phyloP scores from a whole-genome alignment of 2,113 vertebrate genomes.

The Trogon melanurus region DNA sequence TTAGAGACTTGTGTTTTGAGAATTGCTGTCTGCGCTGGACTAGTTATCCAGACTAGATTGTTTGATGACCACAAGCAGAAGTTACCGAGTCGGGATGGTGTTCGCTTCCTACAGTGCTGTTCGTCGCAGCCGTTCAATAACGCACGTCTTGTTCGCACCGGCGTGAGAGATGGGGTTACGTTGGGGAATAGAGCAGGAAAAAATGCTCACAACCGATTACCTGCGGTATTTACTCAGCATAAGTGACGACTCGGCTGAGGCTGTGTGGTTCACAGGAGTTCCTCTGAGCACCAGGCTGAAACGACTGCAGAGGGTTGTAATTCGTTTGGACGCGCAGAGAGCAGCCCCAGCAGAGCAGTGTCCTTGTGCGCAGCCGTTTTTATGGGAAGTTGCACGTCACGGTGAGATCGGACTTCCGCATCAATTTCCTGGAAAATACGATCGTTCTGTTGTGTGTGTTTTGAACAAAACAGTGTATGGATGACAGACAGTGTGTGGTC shows the following conservation, averaged over 20 bases:
- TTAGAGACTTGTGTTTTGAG: not conserved
- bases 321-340: not conserved
- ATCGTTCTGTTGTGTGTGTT: not conserved
- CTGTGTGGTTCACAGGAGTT: not conserved
- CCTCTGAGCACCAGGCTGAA: not conserved
- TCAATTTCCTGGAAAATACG: not conserved
- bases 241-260: not conserved
- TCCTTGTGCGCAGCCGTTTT: slow-evolving; percentile 1
- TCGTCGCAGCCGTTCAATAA: not conserved
- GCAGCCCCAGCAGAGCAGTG: not conserved
- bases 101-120: not conserved
- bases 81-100: not conserved
- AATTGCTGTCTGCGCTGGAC: not conserved
- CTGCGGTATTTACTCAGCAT: not conserved
- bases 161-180: not conserved
- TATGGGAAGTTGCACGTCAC: not conserved
- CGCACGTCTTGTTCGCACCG: not conserved
- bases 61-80: not conserved
- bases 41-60: not conserved
- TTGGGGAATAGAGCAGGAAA: not conserved
- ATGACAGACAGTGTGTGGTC: not conserved
- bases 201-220: not conserved
- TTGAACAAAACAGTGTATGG: not conserved
- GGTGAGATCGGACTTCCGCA: not conserved
- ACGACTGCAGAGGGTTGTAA: slow-evolving; percentile 18